A percentile compares a stretch with the other conserved stretches of the same genome.
These are phyloP conservation scores for Trachymyrmex cornetzi DNA, from an alignment of 1,140 invertebrate genomes.

Conservation along the genomic window DNA sequence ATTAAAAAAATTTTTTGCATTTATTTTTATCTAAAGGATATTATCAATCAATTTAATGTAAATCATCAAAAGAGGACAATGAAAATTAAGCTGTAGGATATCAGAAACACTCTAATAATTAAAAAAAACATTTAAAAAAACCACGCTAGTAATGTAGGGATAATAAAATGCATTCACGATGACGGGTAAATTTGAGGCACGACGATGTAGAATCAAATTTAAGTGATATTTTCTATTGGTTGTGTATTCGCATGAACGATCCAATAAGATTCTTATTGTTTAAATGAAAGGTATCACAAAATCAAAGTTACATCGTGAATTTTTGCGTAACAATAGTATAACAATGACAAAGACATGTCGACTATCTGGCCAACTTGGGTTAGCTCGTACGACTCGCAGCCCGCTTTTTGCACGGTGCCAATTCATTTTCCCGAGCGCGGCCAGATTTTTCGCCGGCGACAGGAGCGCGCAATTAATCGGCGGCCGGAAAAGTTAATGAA, in stretches of 20 bases:
- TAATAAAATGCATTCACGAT: too few relatives aligned
- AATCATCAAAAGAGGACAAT: too few relatives aligned
- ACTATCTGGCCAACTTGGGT: neutral
- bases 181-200: neutral
- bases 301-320: neutral
- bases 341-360: neutral
- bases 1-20: too few relatives aligned
- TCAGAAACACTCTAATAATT: too few relatives aligned
- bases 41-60: too few relatives aligned
- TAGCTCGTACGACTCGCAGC: neutral
- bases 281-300: neutral
- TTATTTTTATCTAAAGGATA: too few relatives aligned
- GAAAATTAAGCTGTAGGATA: too few relatives aligned
- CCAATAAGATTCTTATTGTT: neutral
- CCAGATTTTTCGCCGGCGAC: slow-evolving; percentile 64
- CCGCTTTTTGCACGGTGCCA: slow-evolving; percentile 14
- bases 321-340: slow-evolving; percentile 3
- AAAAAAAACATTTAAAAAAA: too few relatives aligned
- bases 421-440: slow-evolving; percentile 56
- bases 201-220: neutral
- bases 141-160: too few relatives aligned
- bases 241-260: too few relatives aligned
- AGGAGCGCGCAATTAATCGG: slow-evolving; percentile 68
- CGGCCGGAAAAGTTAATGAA: slow-evolving; percentile 69
- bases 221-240: neutral